Evolutionary conservation across 1,140 invertebrate species (phyloP).

Genomic region (Tetramorium alpestre): DNA sequence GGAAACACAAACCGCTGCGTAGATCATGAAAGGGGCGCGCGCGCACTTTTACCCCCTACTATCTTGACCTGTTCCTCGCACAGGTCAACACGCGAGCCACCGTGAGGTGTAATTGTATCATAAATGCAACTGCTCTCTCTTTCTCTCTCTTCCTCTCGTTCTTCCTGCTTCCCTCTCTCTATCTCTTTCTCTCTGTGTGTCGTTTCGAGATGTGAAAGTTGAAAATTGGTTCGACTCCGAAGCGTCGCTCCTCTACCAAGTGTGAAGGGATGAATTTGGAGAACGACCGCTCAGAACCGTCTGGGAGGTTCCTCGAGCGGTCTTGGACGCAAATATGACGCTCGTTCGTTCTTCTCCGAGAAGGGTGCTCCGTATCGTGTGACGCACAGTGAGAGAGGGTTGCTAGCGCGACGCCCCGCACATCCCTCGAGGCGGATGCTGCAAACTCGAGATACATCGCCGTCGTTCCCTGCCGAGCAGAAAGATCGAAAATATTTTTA

Average conservation of each 20-base stretch:
- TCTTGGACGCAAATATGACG: neutral
- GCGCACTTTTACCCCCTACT: neutral
- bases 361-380: neutral
- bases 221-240: neutral
- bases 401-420: neutral
- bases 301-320: neutral
- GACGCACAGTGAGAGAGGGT: constrained; percentile 1
- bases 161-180: neutral
- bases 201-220: neutral
- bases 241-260: neutral
- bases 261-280: neutral
- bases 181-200: neutral
- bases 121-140: constrained; percentile 11
- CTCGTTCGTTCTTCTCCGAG: neutral
- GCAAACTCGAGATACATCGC: neutral
- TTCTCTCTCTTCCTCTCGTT: neutral
- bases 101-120: neutral
- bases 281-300: neutral
- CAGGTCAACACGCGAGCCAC: constrained; percentile 14
- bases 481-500: neutral
- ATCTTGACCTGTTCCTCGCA: constrained; percentile 21
- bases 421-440: constrained; percentile 21
- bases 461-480: neutral
- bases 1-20: constrained; percentile 42
- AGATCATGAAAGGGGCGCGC: constrained; percentile 41